Percentiles rank a stretch among this genome's conserved stretches.
Conservation (phyloP, 2,113 vertebrate species). For the Callaeas wilsoni region DNA sequence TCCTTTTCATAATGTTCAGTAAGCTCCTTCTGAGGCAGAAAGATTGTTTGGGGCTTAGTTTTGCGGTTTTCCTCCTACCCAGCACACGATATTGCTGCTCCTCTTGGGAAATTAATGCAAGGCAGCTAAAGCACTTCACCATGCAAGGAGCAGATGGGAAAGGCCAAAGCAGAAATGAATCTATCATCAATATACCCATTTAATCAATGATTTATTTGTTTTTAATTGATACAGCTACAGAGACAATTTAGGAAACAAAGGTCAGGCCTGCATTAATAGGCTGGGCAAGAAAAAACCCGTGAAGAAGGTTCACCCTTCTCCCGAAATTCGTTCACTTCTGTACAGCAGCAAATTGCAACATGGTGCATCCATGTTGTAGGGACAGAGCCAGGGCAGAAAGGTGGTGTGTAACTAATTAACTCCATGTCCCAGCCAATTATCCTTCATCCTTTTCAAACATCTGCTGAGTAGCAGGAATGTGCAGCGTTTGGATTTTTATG, state of each 20-base stretch:
- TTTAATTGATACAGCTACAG: slow-evolving; percentile 53
- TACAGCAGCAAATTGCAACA: slow-evolving; percentile 11
- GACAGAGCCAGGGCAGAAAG: slow-evolving; percentile 44
- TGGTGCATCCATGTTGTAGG: background rate
- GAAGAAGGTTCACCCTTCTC: background rate
- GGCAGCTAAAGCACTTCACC: slow-evolving; percentile 7
- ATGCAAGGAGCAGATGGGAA: slow-evolving; percentile 42
- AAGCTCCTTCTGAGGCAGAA: slow-evolving; percentile 40
- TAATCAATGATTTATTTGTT: slow-evolving; percentile 62
- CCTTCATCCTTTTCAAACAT: slow-evolving; percentile 52
- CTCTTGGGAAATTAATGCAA: slow-evolving; percentile 70
- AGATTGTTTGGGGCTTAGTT: slow-evolving; percentile 18
- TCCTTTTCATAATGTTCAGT: slow-evolving; percentile 16
- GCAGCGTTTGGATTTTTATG: slow-evolving; percentile 46
- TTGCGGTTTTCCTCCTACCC: background rate
- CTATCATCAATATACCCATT: slow-evolving; percentile 21
- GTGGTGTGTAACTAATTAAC: slow-evolving; percentile 62
- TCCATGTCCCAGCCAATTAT: slow-evolving; percentile 49
- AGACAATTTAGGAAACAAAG: slow-evolving; percentile 1
- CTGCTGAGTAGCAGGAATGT: slow-evolving; percentile 58
- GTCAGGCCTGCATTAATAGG: slow-evolving; percentile 35
- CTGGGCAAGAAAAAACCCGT: background rate
- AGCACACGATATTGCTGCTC: background rate
- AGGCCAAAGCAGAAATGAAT: slow-evolving; percentile 41
- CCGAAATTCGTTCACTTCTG: slow-evolving; percentile 1